Evolutionary conservation across 2,113 vertebrate genomes (phyloP).

Genomic region (Suncus etruscus): DNA sequence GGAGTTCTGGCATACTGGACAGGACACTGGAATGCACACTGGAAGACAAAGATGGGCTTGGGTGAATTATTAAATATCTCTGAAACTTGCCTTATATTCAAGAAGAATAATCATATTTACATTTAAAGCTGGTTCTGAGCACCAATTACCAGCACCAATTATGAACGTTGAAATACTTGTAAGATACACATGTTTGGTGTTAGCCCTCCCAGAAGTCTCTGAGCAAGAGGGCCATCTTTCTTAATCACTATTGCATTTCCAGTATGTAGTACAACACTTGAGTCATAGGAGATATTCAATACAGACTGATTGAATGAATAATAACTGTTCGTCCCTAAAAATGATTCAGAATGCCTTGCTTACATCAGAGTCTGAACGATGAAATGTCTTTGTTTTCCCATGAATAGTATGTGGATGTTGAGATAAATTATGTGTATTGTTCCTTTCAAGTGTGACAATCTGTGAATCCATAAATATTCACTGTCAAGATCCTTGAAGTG

Average conservation of each 20-base stretch:
- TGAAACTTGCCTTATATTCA: slow-evolving; percentile 50
- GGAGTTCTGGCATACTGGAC: neutral
- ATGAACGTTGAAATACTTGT: neutral
- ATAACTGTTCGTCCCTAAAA: slow-evolving; percentile 52
- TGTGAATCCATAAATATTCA: slow-evolving; percentile 23
- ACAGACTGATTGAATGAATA: slow-evolving; percentile 61
- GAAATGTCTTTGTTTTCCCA: slow-evolving; percentile 65
- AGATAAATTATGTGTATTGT: slow-evolving; percentile 43
- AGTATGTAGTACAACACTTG: slow-evolving; percentile 14
- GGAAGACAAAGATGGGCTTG: neutral
- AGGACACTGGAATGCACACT: neutral
- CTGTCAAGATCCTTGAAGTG: neutral
- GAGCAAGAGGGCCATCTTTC: neutral
- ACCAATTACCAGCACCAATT: neutral
- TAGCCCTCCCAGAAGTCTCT: neutral
- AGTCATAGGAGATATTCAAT: slow-evolving; percentile 55
- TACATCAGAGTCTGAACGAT: slow-evolving; percentile 52
- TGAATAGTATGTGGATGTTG: slow-evolving; percentile 49
- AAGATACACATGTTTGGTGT: neutral
- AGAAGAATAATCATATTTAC: neutral
- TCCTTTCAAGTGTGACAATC: slow-evolving; percentile 46
- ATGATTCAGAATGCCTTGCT: slow-evolving; percentile 75
- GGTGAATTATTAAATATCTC: slow-evolving; percentile 52
- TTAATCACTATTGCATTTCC: slow-evolving; percentile 5
- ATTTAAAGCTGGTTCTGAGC: slow-evolving; percentile 13